Percentiles rank a stretch among this genome's conserved stretches.
phyloP scores from a whole-genome alignment of 1,140 invertebrate species.

The Yoshiicerus persimilis region DNA sequence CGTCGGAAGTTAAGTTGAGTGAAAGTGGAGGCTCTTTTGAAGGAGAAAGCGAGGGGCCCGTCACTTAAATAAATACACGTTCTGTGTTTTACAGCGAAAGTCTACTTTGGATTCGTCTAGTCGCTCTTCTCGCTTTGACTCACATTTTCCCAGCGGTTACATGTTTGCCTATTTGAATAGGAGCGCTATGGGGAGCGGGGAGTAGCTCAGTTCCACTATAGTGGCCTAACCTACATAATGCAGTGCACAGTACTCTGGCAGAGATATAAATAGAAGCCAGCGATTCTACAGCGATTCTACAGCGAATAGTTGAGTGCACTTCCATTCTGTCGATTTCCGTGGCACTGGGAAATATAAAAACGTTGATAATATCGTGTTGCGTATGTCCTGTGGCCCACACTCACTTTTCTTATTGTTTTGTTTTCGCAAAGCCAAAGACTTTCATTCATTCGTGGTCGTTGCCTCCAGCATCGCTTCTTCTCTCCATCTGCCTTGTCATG shows the following conservation, averaged over 20 bases:
- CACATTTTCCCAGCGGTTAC: background rate
- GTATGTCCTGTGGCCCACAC: background rate
- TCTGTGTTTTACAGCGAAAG: background rate
- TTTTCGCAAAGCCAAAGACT: background rate
- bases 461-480: background rate
- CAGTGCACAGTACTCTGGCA: too few relatives aligned
- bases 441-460: background rate
- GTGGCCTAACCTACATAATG: too few relatives aligned
- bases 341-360: background rate
- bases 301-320: background rate
- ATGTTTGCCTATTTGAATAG: background rate
- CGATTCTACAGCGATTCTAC: too few relatives aligned
- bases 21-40: background rate
- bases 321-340: background rate
- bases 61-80: background rate
- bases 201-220: background rate
- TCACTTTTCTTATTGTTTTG: background rate
- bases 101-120: background rate
- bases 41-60: background rate
- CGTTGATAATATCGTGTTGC: background rate
- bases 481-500: background rate
- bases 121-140: background rate
- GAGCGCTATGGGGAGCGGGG: background rate
- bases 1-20: background rate
- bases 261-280: too few relatives aligned